Evolutionary conservation across 2,113 vertebrate genomes (phyloP), one percentile per base, ranked within the genome.

Genomic region (Chamaetylas fuelleborni): DNA sequence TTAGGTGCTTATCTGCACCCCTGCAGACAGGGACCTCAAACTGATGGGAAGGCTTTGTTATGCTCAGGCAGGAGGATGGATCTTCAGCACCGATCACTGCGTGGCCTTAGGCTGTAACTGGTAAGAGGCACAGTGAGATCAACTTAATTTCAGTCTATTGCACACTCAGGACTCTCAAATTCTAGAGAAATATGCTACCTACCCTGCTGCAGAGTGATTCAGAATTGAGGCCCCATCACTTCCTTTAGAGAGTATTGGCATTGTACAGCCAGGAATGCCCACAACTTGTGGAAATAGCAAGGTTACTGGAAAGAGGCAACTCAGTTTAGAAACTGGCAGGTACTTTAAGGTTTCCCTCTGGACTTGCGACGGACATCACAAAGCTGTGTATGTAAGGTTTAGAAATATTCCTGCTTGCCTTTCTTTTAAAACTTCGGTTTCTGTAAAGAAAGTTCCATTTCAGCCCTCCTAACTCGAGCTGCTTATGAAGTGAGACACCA

Each of bases 171-270:
- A 5, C 16, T 71, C 50, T 24, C 31, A 40, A 53, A n/a, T 76
- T 74, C 26, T 45, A n/a, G 22, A 81, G 43, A 58, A 94, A 51
- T 69, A 48, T 18, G 34, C 48, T n/a, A 16, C 22, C 48, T 56
- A 34, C 26, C 12, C 0, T n/a, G 26, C 33, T 33, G 25, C 42
- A 40, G 34, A 54, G 16, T 22, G 50, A 50, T 24, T 0, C 1
- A 57, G 31, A 65, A 53, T 8, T 19, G 42, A 78, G 56, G 29
- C 31, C 13, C 26, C 2, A 1, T 34, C 60, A n/a, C 22, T 71
- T 71, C 11, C 29, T 8, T 36, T 53, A 31, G 53, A 57, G 31
- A 86, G 42, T 16, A 36, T 4, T 58, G 47, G 11, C 42, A 23
- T 15, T 18, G 28, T 17, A 22, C 57, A 74, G 26, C 8, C 51